Percentiles rank a stretch among this genome's conserved stretches.
These are phyloP conservation scores for human (Homo sapiens) DNA, from an alignment of 2,113 vertebrate genomes.

Conservation along the genomic window DNA sequence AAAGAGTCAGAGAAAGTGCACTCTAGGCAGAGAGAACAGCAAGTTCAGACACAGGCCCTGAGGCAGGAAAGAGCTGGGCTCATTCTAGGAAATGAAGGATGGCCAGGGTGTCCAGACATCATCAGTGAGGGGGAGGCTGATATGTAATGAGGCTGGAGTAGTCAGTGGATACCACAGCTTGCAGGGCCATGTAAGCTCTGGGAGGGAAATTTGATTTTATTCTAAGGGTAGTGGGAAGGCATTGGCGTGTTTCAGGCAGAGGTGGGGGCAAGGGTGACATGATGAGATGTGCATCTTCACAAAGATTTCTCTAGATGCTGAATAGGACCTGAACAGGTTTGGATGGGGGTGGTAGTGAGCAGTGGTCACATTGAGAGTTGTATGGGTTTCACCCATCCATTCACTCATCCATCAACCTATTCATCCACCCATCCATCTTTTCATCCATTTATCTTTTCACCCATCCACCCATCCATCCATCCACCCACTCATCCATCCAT, in stretches of 20 bases:
- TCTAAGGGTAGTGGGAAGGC: neutral
- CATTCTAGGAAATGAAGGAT: constrained; percentile 1
- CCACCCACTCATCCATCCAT: neutral
- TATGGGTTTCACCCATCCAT: neutral
- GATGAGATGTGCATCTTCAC: neutral
- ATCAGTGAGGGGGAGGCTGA: neutral
- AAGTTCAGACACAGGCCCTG: neutral
- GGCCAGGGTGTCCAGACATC: neutral
- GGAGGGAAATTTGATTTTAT: neutral
- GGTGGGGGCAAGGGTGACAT: neutral
- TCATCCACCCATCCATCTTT: neutral
- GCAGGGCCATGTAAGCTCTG: neutral
- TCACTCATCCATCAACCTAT: neutral
- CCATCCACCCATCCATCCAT: neutral
- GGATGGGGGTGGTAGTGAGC: neutral
- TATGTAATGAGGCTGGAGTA: neutral
- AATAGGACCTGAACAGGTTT: neutral
- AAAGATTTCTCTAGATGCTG: neutral
- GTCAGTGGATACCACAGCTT: neutral
- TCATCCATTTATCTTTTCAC: neutral
- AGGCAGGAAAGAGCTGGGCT: neutral
- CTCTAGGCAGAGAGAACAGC: constrained; percentile 3
- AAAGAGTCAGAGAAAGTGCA: neutral
- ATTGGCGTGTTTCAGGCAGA: neutral
- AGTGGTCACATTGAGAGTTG: neutral